A percentile compares a stretch with the other conserved stretches of the same genome.
phyloP scores from a whole-genome alignment of 53 echinoderm and acorn worm genomes.

The Mesocentrotus franciscanus region DNA sequence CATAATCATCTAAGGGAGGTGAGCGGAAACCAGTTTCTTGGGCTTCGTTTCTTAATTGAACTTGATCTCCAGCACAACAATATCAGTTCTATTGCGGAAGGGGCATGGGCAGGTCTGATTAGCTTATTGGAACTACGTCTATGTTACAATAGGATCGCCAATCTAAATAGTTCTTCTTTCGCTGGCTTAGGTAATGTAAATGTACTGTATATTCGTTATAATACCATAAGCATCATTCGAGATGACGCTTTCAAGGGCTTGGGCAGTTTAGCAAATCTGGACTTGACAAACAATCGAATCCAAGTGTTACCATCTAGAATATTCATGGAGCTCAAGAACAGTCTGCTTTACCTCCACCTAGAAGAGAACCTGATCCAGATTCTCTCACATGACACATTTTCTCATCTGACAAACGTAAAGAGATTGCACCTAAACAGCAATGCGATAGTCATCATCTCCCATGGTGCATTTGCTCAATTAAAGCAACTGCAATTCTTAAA shows the following conservation, averaged over 20 bases:
- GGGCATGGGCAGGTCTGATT: not conserved
- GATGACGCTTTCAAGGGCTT: not conserved
- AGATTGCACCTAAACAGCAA: not conserved
- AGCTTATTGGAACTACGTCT: not conserved
- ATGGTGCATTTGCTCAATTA: not conserved
- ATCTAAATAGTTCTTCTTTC: not conserved
- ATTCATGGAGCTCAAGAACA: not conserved
- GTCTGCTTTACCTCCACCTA: not conserved
- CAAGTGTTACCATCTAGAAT: not conserved
- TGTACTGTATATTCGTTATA: not conserved
- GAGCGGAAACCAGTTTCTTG: not conserved
- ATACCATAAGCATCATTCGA: not conserved
- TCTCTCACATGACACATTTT: not conserved
- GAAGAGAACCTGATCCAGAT: not conserved
- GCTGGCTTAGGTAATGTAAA: not conserved
- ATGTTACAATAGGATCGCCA: not conserved
- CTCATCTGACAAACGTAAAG: not conserved
- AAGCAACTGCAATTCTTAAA: not conserved
- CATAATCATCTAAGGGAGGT: not conserved
- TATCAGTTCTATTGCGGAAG: not conserved
- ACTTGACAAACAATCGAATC: not conserved
- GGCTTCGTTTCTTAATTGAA: not conserved
- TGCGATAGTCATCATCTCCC: not conserved
- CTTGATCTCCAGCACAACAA: not conserved
- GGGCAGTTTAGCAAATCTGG: not conserved